Percentiles rank a stretch among this genome's conserved stretches.
phyloP scores from a whole-genome alignment of 2,797 vertebrate species.

The Thaleichthys pacificus region DNA sequence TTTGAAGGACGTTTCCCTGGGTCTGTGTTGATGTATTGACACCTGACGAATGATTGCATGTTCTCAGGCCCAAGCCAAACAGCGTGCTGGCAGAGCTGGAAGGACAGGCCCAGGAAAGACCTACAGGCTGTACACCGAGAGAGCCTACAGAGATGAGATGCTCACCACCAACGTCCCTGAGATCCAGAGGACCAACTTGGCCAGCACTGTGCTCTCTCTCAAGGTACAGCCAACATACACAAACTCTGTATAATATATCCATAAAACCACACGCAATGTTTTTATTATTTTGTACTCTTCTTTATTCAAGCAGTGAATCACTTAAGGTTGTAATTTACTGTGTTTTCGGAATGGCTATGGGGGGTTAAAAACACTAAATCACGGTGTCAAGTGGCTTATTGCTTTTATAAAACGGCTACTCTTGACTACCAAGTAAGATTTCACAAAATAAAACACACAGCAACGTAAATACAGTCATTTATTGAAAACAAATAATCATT shows the following conservation, averaged over 20 bases:
- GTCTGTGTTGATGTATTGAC: neutral
- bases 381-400: too few species aligned
- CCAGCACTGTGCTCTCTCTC: slow-evolving; percentile 95
- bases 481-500: too few species aligned
- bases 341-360: too few species aligned
- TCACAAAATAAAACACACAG: too few species aligned
- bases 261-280: neutral
- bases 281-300: neutral
- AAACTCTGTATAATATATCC: neutral
- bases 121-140: slow-evolving; percentile 93
- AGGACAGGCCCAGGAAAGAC: slow-evolving; percentile 94
- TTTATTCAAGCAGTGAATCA: neutral
- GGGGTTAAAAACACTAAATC: too few species aligned
- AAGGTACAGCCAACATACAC: slow-evolving; percentile 75
- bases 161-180: slow-evolving; percentile 97
- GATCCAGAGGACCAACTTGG: slow-evolving; percentile 97
- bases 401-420: too few species aligned
- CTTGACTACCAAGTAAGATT: too few species aligned
- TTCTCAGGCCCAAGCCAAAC: slow-evolving; percentile 93
- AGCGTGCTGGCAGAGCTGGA: slow-evolving; percentile 93
- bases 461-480: too few species aligned
- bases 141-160: slow-evolving; percentile 98
- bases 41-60: neutral
- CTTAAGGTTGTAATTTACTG: too few species aligned
- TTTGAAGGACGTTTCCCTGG: neutral